These are phyloP conservation scores for Pristis pectinata DNA, from an alignment of 2,797 vertebrate species.

Conservation along the genomic window DNA sequence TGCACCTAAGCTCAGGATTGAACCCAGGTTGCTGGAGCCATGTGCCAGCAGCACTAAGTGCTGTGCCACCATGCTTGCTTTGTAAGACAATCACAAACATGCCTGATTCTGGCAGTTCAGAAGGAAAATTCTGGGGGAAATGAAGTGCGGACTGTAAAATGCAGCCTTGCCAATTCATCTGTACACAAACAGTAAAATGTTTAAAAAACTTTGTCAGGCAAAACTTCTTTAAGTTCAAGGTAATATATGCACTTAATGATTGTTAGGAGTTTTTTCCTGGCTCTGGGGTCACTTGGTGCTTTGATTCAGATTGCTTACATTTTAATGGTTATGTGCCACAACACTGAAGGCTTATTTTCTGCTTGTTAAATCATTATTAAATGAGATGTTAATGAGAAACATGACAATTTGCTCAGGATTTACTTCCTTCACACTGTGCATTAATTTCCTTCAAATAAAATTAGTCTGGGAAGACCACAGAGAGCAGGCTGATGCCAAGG, in stretches of 20 bases:
- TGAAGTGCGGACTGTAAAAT: not conserved
- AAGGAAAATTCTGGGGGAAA: not conserved
- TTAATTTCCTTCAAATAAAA: not conserved
- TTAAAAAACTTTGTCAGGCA: not conserved
- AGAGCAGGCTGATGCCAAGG: not conserved
- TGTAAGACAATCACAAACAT: not conserved
- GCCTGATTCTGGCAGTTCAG: not conserved
- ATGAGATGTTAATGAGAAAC: not conserved
- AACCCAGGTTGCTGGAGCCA: too few species aligned
- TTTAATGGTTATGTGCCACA: not conserved
- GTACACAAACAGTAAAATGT: not conserved
- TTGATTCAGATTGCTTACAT: not conserved
- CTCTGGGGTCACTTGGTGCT: not conserved
- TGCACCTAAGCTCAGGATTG: too few species aligned
- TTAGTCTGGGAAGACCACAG: not conserved
- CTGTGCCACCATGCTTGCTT: too few species aligned
- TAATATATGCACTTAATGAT: not conserved
- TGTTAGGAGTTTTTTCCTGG: not conserved
- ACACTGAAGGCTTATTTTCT: not conserved
- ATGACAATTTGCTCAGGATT: not conserved
- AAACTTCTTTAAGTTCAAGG: not conserved
- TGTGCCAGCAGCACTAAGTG: too few species aligned
- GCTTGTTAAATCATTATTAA: not conserved
- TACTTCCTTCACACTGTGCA: not conserved
- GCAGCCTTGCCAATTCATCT: not conserved